These are phyloP conservation scores for Monodelphis domestica DNA, from an alignment of 2,797 vertebrate genomes.

Conservation along the genomic window DNA sequence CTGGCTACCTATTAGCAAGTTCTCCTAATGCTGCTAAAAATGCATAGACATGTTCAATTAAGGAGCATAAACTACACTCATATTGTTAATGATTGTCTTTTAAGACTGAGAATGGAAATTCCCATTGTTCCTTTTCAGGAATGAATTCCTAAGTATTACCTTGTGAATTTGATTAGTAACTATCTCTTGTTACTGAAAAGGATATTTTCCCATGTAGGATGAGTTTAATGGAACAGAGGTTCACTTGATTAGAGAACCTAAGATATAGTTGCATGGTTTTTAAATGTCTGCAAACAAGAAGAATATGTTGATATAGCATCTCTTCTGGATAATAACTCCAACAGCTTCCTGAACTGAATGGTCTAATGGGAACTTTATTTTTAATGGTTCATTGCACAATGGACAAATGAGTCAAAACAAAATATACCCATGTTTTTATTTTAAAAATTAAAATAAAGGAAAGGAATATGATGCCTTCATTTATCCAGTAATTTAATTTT, in stretches of 20 bases:
- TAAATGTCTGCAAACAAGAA: background rate
- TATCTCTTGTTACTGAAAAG: background rate
- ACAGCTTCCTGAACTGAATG: constrained; percentile 7
- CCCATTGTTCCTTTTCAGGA: background rate
- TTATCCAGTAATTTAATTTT: background rate
- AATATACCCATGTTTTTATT: background rate
- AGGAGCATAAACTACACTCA: background rate
- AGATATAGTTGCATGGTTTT: background rate
- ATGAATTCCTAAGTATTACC: background rate
- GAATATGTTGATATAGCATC: background rate
- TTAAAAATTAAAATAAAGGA: background rate
- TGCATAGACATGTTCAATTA: background rate
- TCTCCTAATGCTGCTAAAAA: background rate
- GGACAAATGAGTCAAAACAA: background rate
- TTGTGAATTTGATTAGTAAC: background rate
- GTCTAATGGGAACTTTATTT: constrained; percentile 1
- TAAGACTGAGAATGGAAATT: background rate
- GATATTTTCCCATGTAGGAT: background rate
- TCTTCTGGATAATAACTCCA: constrained; percentile 6
- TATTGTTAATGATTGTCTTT: constrained; percentile 9
- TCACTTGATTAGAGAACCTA: constrained; percentile 8
- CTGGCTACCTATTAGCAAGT: background rate
- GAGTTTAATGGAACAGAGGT: background rate
- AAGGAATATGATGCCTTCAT: background rate
- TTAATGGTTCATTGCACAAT: background rate